Evolutionary conservation across 2,113 vertebrate species (phyloP).

Genomic region (Labeo catla): DNA sequence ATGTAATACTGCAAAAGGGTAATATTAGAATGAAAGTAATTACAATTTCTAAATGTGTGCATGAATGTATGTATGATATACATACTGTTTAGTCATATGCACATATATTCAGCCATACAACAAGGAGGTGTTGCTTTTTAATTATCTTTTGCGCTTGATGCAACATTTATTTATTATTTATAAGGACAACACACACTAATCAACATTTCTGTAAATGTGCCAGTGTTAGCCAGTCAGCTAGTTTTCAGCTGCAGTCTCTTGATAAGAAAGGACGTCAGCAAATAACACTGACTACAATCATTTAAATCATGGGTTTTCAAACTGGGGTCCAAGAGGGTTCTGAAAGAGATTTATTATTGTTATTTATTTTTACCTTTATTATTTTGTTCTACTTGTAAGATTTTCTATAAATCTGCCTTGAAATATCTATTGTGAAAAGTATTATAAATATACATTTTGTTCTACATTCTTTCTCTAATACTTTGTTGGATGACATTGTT

Average conservation of each 20-base stretch:
- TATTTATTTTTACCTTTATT: no score
- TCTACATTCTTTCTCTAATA: no score
- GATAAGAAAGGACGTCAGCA: background rate
- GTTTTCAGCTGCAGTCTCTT: background rate
- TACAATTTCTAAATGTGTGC: conserved; percentile 65
- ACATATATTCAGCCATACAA: conserved; percentile 21
- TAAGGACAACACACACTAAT: no score
- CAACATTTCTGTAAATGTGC: no score
- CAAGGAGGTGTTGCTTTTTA: background rate
- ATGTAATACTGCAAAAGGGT: conserved; percentile 47
- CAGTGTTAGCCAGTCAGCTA: no score
- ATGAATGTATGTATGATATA: background rate
- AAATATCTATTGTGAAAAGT: background rate
- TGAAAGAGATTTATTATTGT: background rate
- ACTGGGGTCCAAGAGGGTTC: background rate
- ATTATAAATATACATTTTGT: no score
- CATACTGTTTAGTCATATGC: background rate
- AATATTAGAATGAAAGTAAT: conserved; percentile 64
- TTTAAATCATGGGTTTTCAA: background rate
- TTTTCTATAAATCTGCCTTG: background rate
- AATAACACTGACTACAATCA: background rate
- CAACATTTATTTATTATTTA: background rate
- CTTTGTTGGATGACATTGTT: background rate
- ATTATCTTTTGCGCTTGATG: background rate
- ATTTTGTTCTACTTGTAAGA: no score